phyloP scores from a whole-genome alignment of 2,888 invertebrate genomes.

The Imbricaverruca yamaguchii region DNA sequence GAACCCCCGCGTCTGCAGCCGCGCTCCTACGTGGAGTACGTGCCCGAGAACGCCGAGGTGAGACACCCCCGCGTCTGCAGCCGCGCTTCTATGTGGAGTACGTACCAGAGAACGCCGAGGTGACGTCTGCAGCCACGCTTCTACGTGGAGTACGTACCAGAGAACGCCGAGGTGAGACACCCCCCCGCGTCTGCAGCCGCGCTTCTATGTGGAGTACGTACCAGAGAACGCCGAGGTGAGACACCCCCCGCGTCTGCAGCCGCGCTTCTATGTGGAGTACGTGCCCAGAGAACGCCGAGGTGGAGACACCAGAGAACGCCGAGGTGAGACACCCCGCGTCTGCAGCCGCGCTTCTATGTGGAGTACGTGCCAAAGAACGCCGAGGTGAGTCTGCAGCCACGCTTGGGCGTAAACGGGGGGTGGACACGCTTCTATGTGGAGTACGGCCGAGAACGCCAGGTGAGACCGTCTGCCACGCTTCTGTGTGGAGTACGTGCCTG shows the following conservation, averaged over 20 bases:
- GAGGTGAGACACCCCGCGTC: too few species aligned
- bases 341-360: too few species aligned
- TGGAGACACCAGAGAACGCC: too few species aligned
- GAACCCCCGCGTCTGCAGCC: too few species aligned
- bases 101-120: constrained; percentile 59
- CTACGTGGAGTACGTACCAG: too few species aligned
- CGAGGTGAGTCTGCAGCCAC: constrained; percentile 43
- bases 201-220: too few species aligned
- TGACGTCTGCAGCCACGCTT: constrained; percentile 34
- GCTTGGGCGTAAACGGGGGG: too few species aligned
- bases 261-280: constrained; percentile 50
- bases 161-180: constrained; percentile 26
- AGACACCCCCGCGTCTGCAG: constrained; percentile 40
- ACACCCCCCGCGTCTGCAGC: constrained; percentile 40
- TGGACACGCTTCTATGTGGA: constrained; percentile 53
- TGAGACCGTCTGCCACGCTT: too few species aligned
- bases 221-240: constrained; percentile 36
- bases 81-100: constrained; percentile 51
- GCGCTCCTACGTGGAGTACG: too few species aligned
- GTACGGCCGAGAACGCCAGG: constrained; percentile 56
- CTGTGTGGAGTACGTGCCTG: too few species aligned
- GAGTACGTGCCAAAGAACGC: too few species aligned
- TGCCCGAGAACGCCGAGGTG: constrained; percentile 33
- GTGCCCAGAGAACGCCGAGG: constrained; percentile 59
- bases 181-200: background rate